Percentiles rank a stretch among this genome's conserved stretches.
Conservation (phyloP, 2,797 vertebrate genomes). For the Chrysocyon brachyurus region DNA sequence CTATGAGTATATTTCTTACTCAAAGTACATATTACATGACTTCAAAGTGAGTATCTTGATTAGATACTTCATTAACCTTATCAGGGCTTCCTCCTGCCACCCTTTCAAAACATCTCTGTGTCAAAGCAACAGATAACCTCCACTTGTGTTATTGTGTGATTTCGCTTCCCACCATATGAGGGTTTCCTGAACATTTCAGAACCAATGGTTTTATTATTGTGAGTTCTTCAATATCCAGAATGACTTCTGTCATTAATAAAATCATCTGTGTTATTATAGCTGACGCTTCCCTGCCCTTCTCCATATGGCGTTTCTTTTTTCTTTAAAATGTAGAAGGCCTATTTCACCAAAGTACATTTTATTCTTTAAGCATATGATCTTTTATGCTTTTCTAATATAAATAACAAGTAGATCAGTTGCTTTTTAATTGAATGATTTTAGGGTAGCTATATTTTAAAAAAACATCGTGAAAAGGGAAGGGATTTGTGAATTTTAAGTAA, state of each 20-base stretch:
- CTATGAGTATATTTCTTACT: slow-evolving; percentile 15
- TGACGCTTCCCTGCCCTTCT: background rate
- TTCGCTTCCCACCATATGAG: background rate
- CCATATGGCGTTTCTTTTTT: background rate
- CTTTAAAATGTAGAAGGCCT: background rate
- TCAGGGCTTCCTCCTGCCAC: slow-evolving; percentile 34
- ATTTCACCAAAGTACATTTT: background rate
- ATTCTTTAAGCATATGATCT: background rate
- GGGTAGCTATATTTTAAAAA: background rate
- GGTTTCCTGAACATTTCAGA: slow-evolving; percentile 58
- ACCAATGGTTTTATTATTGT: background rate
- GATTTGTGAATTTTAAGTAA: slow-evolving; percentile 50
- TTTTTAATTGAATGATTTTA: slow-evolving; percentile 52
- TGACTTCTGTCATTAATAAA: background rate
- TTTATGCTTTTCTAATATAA: background rate
- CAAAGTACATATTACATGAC: background rate
- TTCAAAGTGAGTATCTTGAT: slow-evolving; percentile 60
- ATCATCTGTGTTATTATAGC: background rate
- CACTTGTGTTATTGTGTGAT: background rate
- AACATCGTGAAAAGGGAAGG: background rate
- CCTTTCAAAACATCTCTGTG: slow-evolving; percentile 10
- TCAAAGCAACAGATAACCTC: slow-evolving; percentile 16
- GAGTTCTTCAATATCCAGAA: background rate
- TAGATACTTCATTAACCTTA: slow-evolving; percentile 7
- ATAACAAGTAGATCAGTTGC: background rate